These are phyloP conservation scores for Batillaria attramentaria DNA, from an alignment of 1,140 invertebrate genomes.

Conservation along the genomic window DNA sequence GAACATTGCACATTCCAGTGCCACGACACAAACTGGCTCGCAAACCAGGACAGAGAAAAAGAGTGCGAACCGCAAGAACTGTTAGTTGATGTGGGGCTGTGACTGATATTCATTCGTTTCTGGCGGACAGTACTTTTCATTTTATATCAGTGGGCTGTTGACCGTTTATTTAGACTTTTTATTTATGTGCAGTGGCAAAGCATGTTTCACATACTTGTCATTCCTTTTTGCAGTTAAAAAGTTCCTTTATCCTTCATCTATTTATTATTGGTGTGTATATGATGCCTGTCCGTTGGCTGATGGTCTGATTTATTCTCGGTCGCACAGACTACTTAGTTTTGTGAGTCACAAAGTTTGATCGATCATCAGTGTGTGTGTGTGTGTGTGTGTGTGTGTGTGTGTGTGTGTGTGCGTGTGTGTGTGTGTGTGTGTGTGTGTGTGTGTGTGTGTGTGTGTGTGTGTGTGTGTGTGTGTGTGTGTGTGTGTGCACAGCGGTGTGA, in stretches of 20 bases:
- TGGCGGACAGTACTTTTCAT: no score
- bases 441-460: not conserved
- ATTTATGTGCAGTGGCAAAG: not conserved
- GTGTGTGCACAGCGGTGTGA: not conserved
- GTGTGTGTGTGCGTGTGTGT: not conserved
- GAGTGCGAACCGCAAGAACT: no score
- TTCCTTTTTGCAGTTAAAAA: not conserved
- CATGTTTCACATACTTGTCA: not conserved
- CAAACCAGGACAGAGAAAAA: no score
- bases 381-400: constrained; percentile 4
- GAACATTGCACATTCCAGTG: no score
- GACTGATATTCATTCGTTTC: no score
- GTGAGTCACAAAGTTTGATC: not conserved
- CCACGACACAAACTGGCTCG: no score
- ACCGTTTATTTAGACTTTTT: no score
- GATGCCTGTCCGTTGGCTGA: no score
- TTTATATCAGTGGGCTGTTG: no score
- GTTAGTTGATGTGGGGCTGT: no score
- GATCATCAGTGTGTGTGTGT: not conserved
- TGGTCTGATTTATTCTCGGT: not conserved
- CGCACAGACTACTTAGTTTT: not conserved
- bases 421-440: not conserved
- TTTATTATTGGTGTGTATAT: no score
- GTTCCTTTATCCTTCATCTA: no score
- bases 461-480: not conserved